Percentiles rank a stretch among this genome's conserved stretches.
These are phyloP conservation scores for Lagodon rhomboides DNA, from an alignment of 2,797 vertebrate species.

Conservation along the genomic window DNA sequence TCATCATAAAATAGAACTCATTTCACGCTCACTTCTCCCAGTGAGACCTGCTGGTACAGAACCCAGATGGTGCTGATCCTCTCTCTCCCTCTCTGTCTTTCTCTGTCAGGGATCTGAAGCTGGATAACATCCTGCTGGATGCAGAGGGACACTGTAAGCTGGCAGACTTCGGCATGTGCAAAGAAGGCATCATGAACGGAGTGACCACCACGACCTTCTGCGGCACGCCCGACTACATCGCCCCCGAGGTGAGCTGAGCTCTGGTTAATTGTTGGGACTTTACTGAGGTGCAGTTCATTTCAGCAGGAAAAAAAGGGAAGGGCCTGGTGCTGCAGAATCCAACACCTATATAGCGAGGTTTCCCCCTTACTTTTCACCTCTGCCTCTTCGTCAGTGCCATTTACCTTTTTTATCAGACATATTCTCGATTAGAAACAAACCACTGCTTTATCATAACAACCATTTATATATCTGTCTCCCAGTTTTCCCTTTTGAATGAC, in stretches of 20 bases:
- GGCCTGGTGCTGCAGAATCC: too few species aligned
- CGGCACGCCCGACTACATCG: constrained; percentile 98
- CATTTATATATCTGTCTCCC: too few species aligned
- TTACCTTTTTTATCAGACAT: too few species aligned
- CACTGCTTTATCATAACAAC: too few species aligned
- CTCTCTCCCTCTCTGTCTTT: constrained; percentile 1
- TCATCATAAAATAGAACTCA: too few species aligned
- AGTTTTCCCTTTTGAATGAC: too few species aligned
- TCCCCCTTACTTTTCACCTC: too few species aligned
- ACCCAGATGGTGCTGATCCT: constrained; percentile 29
- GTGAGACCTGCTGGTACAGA: constrained; percentile 11
- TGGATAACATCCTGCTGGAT: constrained; percentile 98
- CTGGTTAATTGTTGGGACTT: neutral
- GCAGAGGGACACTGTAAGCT: constrained; percentile 99
- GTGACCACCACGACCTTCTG: constrained; percentile 98
- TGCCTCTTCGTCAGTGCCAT: too few species aligned
- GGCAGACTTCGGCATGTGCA: constrained; percentile 99
- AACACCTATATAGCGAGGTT: too few species aligned
- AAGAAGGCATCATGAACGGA: constrained; percentile 96
- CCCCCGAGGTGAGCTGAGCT: constrained; percentile 90
- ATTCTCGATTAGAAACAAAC: too few species aligned
- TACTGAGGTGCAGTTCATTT: too few species aligned
- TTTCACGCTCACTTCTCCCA: constrained; percentile 24
- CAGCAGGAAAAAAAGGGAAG: too few species aligned
- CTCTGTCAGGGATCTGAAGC: constrained; percentile 94